These are phyloP conservation scores for cattle (Bos taurus) DNA, from an alignment of 2,113 vertebrate species.

Conservation along the genomic window ARS-UCD2.0 NC_037328.1:40860501-40861000, in stretches of 20 bases:
- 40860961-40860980: background rate
- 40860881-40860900: background rate
- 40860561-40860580: background rate
- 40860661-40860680: background rate
- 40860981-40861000: background rate
- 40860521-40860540: background rate
- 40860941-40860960: background rate
- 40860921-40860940: background rate
- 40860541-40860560: background rate
- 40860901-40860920: background rate
- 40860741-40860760: background rate
- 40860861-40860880: background rate
- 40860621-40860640: background rate
- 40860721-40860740: background rate
- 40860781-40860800: background rate
- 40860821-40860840: background rate
- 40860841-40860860: background rate
- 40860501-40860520: background rate
- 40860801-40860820: background rate
- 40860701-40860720: background rate
- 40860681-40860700: background rate
- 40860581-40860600: background rate
- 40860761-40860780: background rate
- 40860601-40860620: background rate
- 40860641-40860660: background rate